Evolutionary conservation across 2,797 vertebrate genomes (phyloP).

Genomic region (Sebastes nivosus): DNA sequence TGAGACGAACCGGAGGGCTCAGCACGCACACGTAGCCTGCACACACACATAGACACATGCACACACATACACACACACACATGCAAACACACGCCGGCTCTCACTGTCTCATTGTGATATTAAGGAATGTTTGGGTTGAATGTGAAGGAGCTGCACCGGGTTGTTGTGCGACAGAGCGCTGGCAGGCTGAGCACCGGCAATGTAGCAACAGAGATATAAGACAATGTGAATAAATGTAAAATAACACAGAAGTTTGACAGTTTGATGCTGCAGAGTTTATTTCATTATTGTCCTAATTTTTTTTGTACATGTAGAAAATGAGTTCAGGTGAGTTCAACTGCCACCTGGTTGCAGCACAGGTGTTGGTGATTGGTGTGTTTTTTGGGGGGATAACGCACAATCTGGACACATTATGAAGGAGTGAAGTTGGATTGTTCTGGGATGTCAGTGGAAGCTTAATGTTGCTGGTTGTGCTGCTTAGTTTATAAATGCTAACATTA

Average conservation of each 20-base stretch:
- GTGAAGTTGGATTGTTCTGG: background rate
- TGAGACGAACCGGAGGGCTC: constrained; percentile 53
- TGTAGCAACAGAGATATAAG: too few relatives aligned
- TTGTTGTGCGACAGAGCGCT: constrained; percentile 4
- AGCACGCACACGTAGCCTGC: constrained; percentile 10
- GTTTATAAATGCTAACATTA: background rate
- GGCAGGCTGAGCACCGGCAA: background rate
- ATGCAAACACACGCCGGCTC: background rate
- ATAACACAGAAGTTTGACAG: background rate
- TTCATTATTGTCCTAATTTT: background rate
- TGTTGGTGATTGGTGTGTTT: background rate
- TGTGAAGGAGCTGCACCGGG: background rate
- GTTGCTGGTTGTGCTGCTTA: background rate
- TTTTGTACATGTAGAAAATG: background rate
- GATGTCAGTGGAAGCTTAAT: background rate
- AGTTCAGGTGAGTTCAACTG: background rate
- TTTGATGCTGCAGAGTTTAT: background rate
- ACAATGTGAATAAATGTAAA: background rate
- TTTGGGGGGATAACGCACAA: background rate
- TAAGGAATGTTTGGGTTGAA: constrained; percentile 34
- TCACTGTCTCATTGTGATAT: constrained; percentile 16
- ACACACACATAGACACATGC: background rate
- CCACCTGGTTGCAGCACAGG: background rate
- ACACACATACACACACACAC: background rate
- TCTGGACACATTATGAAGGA: background rate